Evolutionary conservation across 1,140 invertebrate genomes (phyloP), one percentile per base, ranked within the genome.

Genomic region (Zaprionus camerounensis): DNA sequence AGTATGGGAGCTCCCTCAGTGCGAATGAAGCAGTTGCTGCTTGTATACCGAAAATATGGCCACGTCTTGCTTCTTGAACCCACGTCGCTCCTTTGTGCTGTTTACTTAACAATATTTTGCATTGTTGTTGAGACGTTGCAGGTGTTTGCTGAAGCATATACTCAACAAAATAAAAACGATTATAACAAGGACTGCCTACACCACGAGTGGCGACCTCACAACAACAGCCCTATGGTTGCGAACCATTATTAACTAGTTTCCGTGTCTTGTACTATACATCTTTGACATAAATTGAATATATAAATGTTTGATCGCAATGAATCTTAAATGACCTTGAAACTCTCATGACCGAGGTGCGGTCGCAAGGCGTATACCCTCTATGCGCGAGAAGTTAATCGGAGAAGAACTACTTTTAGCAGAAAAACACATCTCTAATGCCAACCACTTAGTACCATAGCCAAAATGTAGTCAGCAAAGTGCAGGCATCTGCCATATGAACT

Each of bases 61-160:
- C 82, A 67, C 63, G 59, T 13, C 59, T 31, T 31, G 15, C 12
- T 26, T 20, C 59, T 49, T n/a, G 36, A 62, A 49, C 1, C 41
- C 26, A 7, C 28, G 12, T 17, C 2, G 36, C 64, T 73, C 71
- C 64, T 73, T 68, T 73, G 71, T 73, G 44, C 46, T 53, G 65
- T 72, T 87, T 86, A 87, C 83, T 87, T 74, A 75, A 87, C 70
- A 70, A 82, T 87, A 87, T 80, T 82, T 82, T 73, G 69, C 80
- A 87, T 83, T 87, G 83, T 87, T 87, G 83, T 87, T 87, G 84
- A 87, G 83, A 87, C 83, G 80, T 87, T 87, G 83, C 83, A 87
- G 83, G 83, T 87, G 83, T 87, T 87, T 83, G 76, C 82, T 82
- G 71, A 86, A 87, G 82, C 80, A 86, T 82, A 87, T 82, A 34